Percentiles rank a stretch among this genome's conserved stretches.
Evolutionary conservation across 2,888 invertebrate genomes (phyloP).

Genomic region (Coremacera marginata): DNA sequence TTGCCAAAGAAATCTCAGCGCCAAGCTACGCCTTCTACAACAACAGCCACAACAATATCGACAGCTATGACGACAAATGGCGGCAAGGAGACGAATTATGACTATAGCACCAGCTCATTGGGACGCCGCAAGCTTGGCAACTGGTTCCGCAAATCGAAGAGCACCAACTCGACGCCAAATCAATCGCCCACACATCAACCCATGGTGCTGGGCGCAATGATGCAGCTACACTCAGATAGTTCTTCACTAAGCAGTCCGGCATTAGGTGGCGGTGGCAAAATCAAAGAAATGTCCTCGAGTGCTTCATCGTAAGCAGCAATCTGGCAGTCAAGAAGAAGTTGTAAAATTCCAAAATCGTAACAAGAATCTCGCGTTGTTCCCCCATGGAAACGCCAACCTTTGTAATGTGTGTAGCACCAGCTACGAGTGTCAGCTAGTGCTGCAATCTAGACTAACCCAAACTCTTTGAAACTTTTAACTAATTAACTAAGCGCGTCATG

Average conservation of each 20-base stretch:
- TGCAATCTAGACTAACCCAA: not conserved
- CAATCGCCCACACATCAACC: conserved; percentile 69
- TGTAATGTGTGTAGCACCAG: not conserved
- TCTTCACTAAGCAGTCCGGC: conserved; percentile 54
- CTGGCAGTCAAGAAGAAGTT: not conserved
- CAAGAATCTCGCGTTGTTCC: not conserved
- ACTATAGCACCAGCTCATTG: conserved; percentile 64
- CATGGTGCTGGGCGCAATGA: conserved; percentile 14
- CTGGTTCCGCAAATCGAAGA: conserved; percentile 69
- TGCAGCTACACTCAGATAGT: conserved; percentile 49
- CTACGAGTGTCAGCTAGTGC: not conserved
- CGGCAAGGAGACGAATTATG: conserved; percentile 41
- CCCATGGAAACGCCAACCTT: no score
- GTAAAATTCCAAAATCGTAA: not conserved
- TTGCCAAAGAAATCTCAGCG: conserved; percentile 64
- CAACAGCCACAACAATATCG: conserved; percentile 26
- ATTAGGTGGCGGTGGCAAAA: conserved; percentile 32
- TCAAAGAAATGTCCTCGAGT: conserved; percentile 45
- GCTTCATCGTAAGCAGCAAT: conserved; percentile 43
- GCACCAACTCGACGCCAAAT: conserved; percentile 68
- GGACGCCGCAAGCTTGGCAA: conserved; percentile 68
- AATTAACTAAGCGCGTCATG: not conserved
- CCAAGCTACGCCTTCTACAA: conserved; percentile 24
- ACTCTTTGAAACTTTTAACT: not conserved
- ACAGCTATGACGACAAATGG: conserved; percentile 37